A percentile compares a stretch with the other conserved stretches of the same genome.
These are phyloP conservation scores for Sinhomidia bicolor DNA, from an alignment of 2,888 invertebrate species.

Conservation along the genomic window DNA sequence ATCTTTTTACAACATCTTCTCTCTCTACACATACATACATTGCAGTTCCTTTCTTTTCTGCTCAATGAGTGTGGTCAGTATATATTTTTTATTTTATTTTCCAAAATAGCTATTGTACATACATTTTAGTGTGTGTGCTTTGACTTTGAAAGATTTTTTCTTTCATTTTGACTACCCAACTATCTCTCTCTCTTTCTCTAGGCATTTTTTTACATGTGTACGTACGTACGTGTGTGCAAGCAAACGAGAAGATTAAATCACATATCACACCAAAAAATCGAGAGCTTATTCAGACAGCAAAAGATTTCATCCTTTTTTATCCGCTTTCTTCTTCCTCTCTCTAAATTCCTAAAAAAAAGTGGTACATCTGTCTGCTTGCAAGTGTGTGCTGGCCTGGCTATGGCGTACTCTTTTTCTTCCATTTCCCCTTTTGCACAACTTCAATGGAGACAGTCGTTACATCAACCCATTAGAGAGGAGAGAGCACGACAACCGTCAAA, in stretches of 20 bases:
- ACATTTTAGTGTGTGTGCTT: slow-evolving; percentile 53
- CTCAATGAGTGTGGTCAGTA: slow-evolving; percentile 37
- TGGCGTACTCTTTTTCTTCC: neutral
- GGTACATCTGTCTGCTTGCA: neutral
- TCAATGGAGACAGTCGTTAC: neutral
- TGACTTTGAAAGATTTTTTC: slow-evolving; percentile 76
- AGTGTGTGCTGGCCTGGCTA: too few relatives aligned
- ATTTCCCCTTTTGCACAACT: neutral
- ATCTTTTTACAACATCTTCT: neutral
- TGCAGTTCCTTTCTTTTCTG: slow-evolving; percentile 57
- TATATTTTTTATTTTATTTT: too few relatives aligned
- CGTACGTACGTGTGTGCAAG: too few relatives aligned
- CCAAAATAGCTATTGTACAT: slow-evolving; percentile 74
- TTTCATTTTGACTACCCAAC: slow-evolving; percentile 54
- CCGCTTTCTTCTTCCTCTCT: neutral
- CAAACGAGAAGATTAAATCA: too few relatives aligned
- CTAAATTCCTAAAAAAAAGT: neutral
- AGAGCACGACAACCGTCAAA: slow-evolving; percentile 1
- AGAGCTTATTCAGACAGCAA: too few relatives aligned
- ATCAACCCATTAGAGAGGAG: slow-evolving; percentile 18
- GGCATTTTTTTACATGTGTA: too few relatives aligned
- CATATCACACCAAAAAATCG: too few relatives aligned
- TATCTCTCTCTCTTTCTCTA: neutral
- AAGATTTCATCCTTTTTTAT: too few relatives aligned
- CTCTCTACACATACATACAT: too few relatives aligned